Conservation (phyloP, 2,797 vertebrate species). For the Eulemur mongoz region DNA sequence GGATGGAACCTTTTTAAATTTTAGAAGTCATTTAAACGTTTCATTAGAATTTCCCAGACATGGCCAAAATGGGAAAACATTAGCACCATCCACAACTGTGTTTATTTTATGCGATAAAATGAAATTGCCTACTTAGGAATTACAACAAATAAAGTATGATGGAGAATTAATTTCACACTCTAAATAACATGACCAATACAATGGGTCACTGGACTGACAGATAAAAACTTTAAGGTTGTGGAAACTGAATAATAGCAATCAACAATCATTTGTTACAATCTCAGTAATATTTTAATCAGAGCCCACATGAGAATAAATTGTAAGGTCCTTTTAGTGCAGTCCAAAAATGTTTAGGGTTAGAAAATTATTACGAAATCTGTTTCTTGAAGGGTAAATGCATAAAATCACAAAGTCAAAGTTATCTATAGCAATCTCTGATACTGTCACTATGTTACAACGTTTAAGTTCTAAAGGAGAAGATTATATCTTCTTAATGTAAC, state of each 20-base stretch:
- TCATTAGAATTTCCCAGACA: neutral
- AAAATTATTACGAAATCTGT: neutral
- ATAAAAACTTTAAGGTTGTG: neutral
- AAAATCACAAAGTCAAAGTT: neutral
- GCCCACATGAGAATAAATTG: neutral
- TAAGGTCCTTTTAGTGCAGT: neutral
- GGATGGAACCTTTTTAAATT: neutral
- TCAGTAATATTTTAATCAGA: slow-evolving; percentile 16
- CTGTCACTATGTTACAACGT: neutral
- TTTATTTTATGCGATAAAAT: slow-evolving; percentile 26
- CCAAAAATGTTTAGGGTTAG: neutral
- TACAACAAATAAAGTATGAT: neutral
- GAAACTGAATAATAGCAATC: neutral
- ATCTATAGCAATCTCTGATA: neutral
- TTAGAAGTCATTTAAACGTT: slow-evolving; percentile 48
- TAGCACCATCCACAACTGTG: neutral
- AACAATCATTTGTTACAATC: neutral
- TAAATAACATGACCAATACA: neutral
- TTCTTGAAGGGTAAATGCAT: neutral
- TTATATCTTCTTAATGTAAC: neutral
- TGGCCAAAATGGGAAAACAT: slow-evolving; percentile 15
- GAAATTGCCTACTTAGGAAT: neutral
- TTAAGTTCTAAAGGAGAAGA: neutral
- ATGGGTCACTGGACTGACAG: neutral
- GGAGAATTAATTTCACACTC: neutral